phyloP scores from a whole-genome alignment of 2,888 invertebrate species.

The Meloe dianella region DNA sequence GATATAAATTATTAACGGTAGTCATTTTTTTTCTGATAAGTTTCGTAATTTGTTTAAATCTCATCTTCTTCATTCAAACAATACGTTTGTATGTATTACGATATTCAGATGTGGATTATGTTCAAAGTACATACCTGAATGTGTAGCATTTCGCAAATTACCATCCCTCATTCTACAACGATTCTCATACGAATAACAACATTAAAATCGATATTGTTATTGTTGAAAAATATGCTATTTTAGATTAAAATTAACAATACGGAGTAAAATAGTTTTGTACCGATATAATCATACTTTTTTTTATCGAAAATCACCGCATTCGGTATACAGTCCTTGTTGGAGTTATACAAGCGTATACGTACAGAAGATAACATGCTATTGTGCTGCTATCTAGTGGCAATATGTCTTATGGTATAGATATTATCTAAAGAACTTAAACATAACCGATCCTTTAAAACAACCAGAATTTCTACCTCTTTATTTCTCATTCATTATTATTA shows the following conservation, averaged over 20 bases:
- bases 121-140: conserved; percentile 40
- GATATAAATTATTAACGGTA: conserved; percentile 38
- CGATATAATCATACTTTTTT: background rate
- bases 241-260: background rate
- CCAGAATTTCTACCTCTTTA: conserved; percentile 42
- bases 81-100: conserved; percentile 51
- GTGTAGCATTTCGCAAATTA: conserved; percentile 27
- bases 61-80: conserved; percentile 51
- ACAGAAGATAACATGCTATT: conserved; percentile 56
- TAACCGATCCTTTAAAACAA: conserved; percentile 52
- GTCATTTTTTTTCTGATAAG: background rate
- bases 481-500: conserved; percentile 24
- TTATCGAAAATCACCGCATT: conserved; percentile 20
- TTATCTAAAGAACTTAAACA: conserved; percentile 54
- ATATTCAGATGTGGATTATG: conserved; percentile 48
- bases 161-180: background rate
- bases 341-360: conserved; percentile 53
- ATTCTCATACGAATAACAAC: background rate
- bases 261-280: background rate
- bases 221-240: background rate
- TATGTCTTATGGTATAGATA: conserved; percentile 55
- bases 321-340: conserved; percentile 45
- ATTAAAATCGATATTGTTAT: background rate
- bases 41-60: conserved; percentile 3
- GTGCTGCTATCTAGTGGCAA: conserved; percentile 56